Base-by-base conservation (phyloP, 2,113 vertebrate species). In the Hippocampus abdominalis region DNA sequence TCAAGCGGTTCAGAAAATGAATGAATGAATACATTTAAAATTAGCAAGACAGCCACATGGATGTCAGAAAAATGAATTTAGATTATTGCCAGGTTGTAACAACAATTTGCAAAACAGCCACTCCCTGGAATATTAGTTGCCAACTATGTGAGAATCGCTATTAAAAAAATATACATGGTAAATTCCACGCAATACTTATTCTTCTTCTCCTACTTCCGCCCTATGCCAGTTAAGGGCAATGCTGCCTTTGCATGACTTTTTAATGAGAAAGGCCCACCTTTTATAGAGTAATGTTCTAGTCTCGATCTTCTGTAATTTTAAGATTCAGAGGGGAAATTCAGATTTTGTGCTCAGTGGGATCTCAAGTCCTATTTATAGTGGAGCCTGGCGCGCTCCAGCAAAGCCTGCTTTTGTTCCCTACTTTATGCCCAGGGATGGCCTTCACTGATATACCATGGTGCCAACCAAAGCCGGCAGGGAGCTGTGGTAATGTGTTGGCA, bases 391-490 rank as follows among this genome's bases (percentile, higher is more conserved):
- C 44, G 61, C 66, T 84, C 78, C 39, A 76, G 74, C 69, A 80
- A 79, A 78, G 64, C 77, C 40, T 46, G 62, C 62, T 64, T 64
- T 64, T 64, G 62, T 64, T 64, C 62, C 62, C 39, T 49, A 83
- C 75, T 77, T 77, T 81, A 73, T 88, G 77, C 80, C 74, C 76
- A 75, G 48, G 81, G 81, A 80, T 73, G 76, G 72, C 65, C 86
- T 74, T 54, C 54, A 76, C 76, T 80, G 85, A 83, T 71, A 83
- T 71, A 84, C 76, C 64, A 65, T 69, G 69, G 71, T 86, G 85
- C 84, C 86, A 86, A 82, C 62, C 86, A 27, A 77, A 64, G 49
- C 63, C 74, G 86, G 86, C 88, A 85, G 73, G 72, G 81, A 73
- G 70, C 75, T 54, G 72, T 68, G 83, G 86, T 80, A 84, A 84